These are phyloP conservation scores for Epinephelus fuscoguttatus DNA, from an alignment of 2,113 vertebrate species.

Conservation along the genomic window DNA sequence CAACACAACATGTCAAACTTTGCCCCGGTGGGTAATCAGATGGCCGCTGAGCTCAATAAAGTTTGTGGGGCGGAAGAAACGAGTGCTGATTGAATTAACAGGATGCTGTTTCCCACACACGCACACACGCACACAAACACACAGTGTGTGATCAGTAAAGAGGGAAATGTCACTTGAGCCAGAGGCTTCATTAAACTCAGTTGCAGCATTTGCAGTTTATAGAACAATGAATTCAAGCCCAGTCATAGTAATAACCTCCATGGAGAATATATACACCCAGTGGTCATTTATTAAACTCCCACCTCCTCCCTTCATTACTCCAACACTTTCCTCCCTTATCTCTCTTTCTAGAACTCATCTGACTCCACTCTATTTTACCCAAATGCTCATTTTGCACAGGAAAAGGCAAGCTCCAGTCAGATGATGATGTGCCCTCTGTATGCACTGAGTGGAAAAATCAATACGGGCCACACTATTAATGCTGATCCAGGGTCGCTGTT, in stretches of 20 bases:
- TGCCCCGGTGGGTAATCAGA: slow-evolving; percentile 46
- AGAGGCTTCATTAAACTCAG: slow-evolving; percentile 21
- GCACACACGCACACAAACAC: background rate
- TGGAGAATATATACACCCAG: slow-evolving; percentile 1
- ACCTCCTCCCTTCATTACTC: background rate
- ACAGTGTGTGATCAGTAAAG: background rate
- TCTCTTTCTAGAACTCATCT: background rate
- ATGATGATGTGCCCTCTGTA: slow-evolving; percentile 38
- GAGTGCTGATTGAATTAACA: slow-evolving; percentile 43
- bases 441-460: slow-evolving; percentile 65
- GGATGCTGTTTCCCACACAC: slow-evolving; percentile 1
- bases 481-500: slow-evolving; percentile 41
- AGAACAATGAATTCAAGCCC: background rate
- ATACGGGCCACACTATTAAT: slow-evolving; percentile 65
- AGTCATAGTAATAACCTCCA: background rate
- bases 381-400: slow-evolving; percentile 19
- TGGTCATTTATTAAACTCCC: slow-evolving; percentile 38
- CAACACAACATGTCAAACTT: slow-evolving; percentile 57
- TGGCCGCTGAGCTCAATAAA: slow-evolving; percentile 49
- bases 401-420: slow-evolving; percentile 27
- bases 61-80: slow-evolving; percentile 66
- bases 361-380: background rate
- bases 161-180: slow-evolving; percentile 38
- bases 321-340: background rate
- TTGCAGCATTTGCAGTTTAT: slow-evolving; percentile 27